A percentile compares a stretch with the other conserved stretches of the same genome.
These are phyloP conservation scores for Cheirogaleus major DNA, from an alignment of 2,797 vertebrate species.

Conservation along the genomic window DNA sequence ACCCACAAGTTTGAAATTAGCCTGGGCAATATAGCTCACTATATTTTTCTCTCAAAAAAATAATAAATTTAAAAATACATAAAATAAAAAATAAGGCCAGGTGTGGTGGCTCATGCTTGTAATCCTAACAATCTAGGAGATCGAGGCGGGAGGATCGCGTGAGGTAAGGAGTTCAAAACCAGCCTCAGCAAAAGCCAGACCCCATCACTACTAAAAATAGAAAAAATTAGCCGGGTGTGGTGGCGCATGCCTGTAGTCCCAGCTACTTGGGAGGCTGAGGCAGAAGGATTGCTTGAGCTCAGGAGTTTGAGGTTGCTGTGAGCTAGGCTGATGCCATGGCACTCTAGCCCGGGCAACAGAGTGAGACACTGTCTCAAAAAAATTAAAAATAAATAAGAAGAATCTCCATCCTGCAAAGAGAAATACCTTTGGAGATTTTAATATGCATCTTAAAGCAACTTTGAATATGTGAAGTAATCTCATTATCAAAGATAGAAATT, in stretches of 20 bases:
- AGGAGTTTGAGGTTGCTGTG: too few relatives aligned
- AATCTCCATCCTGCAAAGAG: not conserved
- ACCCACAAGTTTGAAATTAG: too few relatives aligned
- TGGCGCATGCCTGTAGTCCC: not conserved
- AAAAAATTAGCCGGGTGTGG: not conserved
- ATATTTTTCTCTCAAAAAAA: not conserved
- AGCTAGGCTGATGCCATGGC: too few relatives aligned
- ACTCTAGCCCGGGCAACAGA: not conserved
- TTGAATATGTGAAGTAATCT: not conserved
- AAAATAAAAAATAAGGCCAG: too few relatives aligned
- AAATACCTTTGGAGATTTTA: not conserved
- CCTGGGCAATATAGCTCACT: not conserved
- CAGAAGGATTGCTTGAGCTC: not conserved
- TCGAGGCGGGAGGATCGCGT: not conserved
- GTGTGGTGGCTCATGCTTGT: not conserved
- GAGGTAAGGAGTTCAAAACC: not conserved
- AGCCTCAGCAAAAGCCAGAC: not conserved
- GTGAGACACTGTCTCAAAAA: not conserved
- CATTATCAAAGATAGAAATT: not conserved
- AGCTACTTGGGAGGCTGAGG: not conserved
- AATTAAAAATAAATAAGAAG: not conserved
- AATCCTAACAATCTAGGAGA: not conserved
- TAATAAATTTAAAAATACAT: not conserved
- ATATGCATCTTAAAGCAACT: not conserved
- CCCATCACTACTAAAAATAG: not conserved